Evolutionary conservation across 2,113 vertebrate species (phyloP), one percentile per base, ranked within the genome.

Genomic region (Chunga burmeisteri): DNA sequence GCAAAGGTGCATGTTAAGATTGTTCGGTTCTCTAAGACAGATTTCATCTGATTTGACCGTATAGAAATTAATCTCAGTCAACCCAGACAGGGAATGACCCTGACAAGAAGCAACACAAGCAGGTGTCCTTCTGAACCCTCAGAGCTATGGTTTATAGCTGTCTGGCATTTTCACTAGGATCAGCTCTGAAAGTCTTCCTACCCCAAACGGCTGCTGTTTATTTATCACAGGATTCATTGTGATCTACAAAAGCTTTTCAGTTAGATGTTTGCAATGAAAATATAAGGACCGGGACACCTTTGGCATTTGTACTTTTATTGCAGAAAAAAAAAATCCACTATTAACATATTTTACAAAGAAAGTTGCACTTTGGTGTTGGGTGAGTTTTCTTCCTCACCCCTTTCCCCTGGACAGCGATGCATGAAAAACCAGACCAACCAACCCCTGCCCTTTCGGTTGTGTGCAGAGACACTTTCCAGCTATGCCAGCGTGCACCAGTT

Each of bases 321-420:
- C 94, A 93, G 96, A 93, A 97, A 96, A 96, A 86, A 92, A 96
- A 94, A 91, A 40, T 90, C 89, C 96, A 91, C 91, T 97, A 96
- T 97, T 73, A 96, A 97, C 96, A 95, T 95, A 97, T 96, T 95
- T 94, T 91, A 97, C 94, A 97, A 87, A 93, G 87, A 73, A 94
- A 97, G 96, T 97, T 93, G 96, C 96, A 97, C 97, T 97, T 97
- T 92, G 96, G 97, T 97, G 95, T 96, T 58, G 87, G 94, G 91
- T 0, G 1, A 91, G 67, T 86, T 95, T 96, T 91, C 27, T 50
- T 91, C 71, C 91, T 96, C 93, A 88, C 49, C 86, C 75, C 20
- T 87, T 94, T 91, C 73, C 86, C 86, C 96, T 82, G 91, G 93
- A 80, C 81, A 96, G 81, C 0, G 1, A 80, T 55, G 63, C 52